Conservation (phyloP, 2,888 invertebrate genomes). For the Epinotia bilunana region DNA sequence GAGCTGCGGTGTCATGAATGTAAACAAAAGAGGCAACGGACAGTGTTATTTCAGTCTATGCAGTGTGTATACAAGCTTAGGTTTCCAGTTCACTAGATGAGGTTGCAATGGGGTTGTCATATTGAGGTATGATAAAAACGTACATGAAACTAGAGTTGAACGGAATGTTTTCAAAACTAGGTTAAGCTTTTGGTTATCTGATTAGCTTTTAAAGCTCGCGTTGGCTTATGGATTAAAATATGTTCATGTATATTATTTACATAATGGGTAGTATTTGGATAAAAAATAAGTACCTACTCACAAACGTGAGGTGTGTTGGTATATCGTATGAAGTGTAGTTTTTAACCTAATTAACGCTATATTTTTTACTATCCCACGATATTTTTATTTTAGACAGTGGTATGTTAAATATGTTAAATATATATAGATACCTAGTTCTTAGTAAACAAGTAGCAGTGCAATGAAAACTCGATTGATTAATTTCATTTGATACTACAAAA, state of each 20-base stretch:
- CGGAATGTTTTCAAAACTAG: not conserved
- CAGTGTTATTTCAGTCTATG: not conserved
- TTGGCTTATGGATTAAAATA: not conserved
- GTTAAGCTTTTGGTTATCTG: not conserved
- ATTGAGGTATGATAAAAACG: not conserved
- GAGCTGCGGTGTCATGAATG: slow-evolving; percentile 30
- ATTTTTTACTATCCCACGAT: not conserved
- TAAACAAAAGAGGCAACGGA: slow-evolving; percentile 34
- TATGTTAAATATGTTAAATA: no score
- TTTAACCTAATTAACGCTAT: not conserved
- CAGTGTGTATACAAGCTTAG: not conserved
- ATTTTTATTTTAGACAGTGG: no score
- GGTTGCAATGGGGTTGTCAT: no score
- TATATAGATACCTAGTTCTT: no score
- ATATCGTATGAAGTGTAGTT: not conserved
- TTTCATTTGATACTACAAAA: no score
- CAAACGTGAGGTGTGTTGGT: not conserved
- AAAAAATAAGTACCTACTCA: not conserved
- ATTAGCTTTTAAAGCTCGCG: not conserved
- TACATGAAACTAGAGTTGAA: not conserved
- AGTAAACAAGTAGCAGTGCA: no score
- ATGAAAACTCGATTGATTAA: no score
- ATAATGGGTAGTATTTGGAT: not conserved
- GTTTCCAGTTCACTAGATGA: not conserved
- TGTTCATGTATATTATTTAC: not conserved